A percentile compares a stretch with the other conserved stretches of the same genome.
These are phyloP conservation scores for Phorcus lineatus DNA, from an alignment of 2,888 invertebrate species.

Conservation along the genomic window DNA sequence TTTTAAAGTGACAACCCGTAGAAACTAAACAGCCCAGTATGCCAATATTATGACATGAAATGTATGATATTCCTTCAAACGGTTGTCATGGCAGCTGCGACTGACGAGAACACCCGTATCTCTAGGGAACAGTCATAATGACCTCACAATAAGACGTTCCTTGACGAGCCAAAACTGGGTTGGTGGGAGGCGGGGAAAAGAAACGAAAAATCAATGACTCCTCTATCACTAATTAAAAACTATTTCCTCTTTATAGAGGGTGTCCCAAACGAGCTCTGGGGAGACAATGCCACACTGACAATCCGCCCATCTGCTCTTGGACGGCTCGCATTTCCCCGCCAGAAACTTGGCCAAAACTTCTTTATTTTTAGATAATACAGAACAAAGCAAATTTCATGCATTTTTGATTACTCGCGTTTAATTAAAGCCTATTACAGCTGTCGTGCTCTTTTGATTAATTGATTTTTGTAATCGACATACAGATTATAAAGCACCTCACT, in stretches of 20 bases:
- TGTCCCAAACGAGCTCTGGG: not conserved
- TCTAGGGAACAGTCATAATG: not conserved
- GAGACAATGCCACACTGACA: not conserved
- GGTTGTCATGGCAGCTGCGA: too few species aligned
- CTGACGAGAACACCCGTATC: not conserved
- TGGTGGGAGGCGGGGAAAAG: not conserved
- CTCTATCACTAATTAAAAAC: constrained; percentile 17
- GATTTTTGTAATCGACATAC: constrained; percentile 9
- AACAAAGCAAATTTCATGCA: constrained; percentile 21
- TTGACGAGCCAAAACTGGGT: not conserved
- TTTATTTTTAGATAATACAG: constrained; percentile 22
- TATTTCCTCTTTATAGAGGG: constrained; percentile 4
- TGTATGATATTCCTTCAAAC: too few species aligned
- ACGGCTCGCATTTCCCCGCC: not conserved
- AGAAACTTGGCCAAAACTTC: not conserved
- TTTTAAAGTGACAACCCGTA: too few species aligned
- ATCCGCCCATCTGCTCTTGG: not conserved
- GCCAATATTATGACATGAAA: too few species aligned
- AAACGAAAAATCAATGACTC: not conserved
- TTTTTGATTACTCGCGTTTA: constrained; percentile 19
- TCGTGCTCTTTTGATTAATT: constrained; percentile 21
- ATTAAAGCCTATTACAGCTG: constrained; percentile 23
- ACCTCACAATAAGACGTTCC: not conserved
- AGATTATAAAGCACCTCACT: not conserved
- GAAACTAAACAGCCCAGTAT: too few species aligned